Percentiles rank a stretch among this genome's conserved stretches.
These are phyloP conservation scores for Xanthia icteritia DNA, from an alignment of 2,888 invertebrate genomes.

Conservation along the genomic window DNA sequence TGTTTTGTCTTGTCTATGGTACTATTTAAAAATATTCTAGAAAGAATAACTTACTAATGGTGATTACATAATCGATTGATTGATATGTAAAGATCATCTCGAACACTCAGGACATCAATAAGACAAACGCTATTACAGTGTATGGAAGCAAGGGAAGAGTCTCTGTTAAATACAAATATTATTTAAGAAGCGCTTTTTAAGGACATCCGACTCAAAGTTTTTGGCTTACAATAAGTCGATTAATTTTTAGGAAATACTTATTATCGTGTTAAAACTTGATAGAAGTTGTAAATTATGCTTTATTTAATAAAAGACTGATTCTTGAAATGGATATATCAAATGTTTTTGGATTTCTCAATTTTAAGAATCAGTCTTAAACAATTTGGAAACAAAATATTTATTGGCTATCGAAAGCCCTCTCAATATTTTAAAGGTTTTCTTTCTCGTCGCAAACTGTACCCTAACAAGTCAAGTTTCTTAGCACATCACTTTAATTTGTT, in stretches of 20 bases:
- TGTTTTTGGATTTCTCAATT: no score
- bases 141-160: not conserved
- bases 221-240: not conserved
- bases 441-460: not conserved
- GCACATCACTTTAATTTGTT: slow-evolving; percentile 20
- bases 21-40: not conserved
- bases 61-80: not conserved
- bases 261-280: not conserved
- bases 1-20: not conserved
- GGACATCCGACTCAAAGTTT: not conserved
- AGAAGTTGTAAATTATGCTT: not conserved
- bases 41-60: not conserved
- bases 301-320: not conserved
- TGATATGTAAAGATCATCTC: not conserved
- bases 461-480: slow-evolving; percentile 12
- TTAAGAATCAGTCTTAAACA: not conserved
- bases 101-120: not conserved
- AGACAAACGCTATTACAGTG: not conserved
- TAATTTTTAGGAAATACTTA: not conserved
- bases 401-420: not conserved
- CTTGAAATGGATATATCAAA: not conserved
- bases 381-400: slow-evolving; percentile 21
- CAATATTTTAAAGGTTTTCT: slow-evolving; percentile 17
- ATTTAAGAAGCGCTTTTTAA: not conserved
- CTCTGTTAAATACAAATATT: not conserved